phyloP scores from a whole-genome alignment of 1,140 invertebrate species.

The Pogonus chalceus region DNA sequence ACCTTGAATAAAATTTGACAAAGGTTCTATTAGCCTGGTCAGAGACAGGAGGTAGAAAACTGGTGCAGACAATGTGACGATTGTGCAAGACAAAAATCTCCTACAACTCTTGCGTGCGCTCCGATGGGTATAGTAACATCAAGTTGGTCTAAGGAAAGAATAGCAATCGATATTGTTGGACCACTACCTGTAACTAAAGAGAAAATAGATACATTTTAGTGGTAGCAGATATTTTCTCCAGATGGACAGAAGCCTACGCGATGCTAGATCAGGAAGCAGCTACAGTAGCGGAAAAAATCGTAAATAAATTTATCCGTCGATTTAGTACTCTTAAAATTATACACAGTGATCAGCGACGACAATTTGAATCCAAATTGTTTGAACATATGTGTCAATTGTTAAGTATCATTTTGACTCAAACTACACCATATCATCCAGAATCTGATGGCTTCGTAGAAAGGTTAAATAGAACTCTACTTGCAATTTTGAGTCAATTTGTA shows the following conservation, averaged over 20 bases:
- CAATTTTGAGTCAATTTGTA: conserved; percentile 16
- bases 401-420: conserved; percentile 27
- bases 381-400: conserved; percentile 22
- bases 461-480: conserved; percentile 23
- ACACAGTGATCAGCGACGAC: conserved; percentile 29
- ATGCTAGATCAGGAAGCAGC: conserved; percentile 31
- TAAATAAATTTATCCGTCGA: conserved; percentile 27
- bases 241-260: conserved; percentile 29
- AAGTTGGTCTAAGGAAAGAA: no score
- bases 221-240: conserved; percentile 33
- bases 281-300: conserved; percentile 29
- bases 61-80: not conserved
- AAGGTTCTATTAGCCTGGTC: not conserved
- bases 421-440: conserved; percentile 29
- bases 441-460: conserved; percentile 35
- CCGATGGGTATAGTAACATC: no score
- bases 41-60: not conserved
- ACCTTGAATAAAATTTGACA: not conserved
- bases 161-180: no score
- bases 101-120: no score
- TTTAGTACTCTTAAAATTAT: conserved; percentile 30
- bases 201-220: conserved; percentile 32
- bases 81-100: not conserved
- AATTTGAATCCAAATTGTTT: conserved; percentile 22
- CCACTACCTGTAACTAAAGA: no score